Evolutionary conservation across 2,888 invertebrate genomes (phyloP).

Genomic region (Conistra vaccinii): DNA sequence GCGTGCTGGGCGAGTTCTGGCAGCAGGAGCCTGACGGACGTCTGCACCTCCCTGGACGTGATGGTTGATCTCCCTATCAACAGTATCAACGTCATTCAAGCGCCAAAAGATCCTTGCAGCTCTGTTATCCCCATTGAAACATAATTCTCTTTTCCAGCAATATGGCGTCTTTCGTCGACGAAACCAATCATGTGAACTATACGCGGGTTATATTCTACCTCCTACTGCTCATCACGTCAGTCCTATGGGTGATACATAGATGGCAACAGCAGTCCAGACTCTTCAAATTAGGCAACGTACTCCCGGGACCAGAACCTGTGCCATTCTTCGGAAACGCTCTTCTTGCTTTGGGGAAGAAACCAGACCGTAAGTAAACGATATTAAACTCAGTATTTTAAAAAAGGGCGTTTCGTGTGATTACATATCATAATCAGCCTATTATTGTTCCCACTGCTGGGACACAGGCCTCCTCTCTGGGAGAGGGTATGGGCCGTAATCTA

Average conservation of each 20-base stretch:
- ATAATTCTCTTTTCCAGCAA: conserved; percentile 61
- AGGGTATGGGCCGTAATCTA: too few relatives aligned
- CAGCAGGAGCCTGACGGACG: too few relatives aligned
- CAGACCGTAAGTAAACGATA: conserved; percentile 86
- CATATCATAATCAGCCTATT: too few relatives aligned
- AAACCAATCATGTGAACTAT: conserved; percentile 56
- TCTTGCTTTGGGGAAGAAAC: conserved; percentile 91
- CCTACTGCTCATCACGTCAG: conserved; percentile 74
- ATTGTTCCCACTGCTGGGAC: too few relatives aligned
- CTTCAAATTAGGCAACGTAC: conserved; percentile 91
- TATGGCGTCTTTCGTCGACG: conserved; percentile 70
- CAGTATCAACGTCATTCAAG: too few relatives aligned
- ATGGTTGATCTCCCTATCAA: too few relatives aligned
- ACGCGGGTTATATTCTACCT: conserved; percentile 75
- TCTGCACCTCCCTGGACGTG: too few relatives aligned
- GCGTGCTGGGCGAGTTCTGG: too few relatives aligned
- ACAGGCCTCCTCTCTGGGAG: too few relatives aligned
- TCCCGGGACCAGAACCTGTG: conserved; percentile 93
- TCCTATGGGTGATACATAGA: conserved; percentile 80
- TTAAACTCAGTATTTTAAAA: not conserved
- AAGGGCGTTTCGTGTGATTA: not conserved
- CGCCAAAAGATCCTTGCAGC: not conserved
- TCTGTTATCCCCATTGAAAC: not conserved
- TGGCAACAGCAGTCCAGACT: conserved; percentile 88
- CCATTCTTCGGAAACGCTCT: conserved; percentile 94